Conservation (phyloP, 2,797 vertebrate genomes). For the Gila robusta region DNA sequence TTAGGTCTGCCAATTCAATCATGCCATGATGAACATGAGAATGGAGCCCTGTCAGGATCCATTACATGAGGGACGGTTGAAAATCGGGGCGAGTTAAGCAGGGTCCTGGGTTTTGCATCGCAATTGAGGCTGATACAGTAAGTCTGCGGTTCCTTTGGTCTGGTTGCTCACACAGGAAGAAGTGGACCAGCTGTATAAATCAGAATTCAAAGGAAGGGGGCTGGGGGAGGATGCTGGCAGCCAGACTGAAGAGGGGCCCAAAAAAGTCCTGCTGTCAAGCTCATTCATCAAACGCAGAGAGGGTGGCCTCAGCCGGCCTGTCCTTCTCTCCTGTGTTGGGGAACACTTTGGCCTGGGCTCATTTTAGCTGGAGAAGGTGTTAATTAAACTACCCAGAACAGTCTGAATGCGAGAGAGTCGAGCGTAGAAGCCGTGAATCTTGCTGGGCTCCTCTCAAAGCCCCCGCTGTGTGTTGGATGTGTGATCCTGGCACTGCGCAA, state of each 20-base stretch:
- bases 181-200: slow-evolving; percentile 75
- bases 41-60: slow-evolving; percentile 57
- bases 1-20: slow-evolving; percentile 62
- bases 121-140: slow-evolving; percentile 69
- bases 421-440: slow-evolving; percentile 54
- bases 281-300: slow-evolving; percentile 70
- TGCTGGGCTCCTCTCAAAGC: slow-evolving; percentile 44
- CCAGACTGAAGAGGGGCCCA: slow-evolving; percentile 66
- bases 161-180: slow-evolving; percentile 64
- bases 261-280: slow-evolving; percentile 60
- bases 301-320: slow-evolving; percentile 59
- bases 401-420: slow-evolving; percentile 56
- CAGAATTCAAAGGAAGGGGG: slow-evolving; percentile 70
- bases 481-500: slow-evolving; percentile 50
- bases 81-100: slow-evolving; percentile 31
- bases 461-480: slow-evolving; percentile 48
- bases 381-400: slow-evolving; percentile 61
- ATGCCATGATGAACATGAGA: slow-evolving; percentile 58
- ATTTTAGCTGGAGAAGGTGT: slow-evolving; percentile 58
- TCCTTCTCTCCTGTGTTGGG: slow-evolving; percentile 58
- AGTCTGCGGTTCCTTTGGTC: slow-evolving; percentile 73
- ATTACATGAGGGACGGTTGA: slow-evolving; percentile 58
- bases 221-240: slow-evolving; percentile 68
- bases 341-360: slow-evolving; percentile 52
- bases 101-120: slow-evolving; percentile 46